Base-by-base conservation (phyloP, 2,113 vertebrate genomes). In the Bucco capensis region DNA sequence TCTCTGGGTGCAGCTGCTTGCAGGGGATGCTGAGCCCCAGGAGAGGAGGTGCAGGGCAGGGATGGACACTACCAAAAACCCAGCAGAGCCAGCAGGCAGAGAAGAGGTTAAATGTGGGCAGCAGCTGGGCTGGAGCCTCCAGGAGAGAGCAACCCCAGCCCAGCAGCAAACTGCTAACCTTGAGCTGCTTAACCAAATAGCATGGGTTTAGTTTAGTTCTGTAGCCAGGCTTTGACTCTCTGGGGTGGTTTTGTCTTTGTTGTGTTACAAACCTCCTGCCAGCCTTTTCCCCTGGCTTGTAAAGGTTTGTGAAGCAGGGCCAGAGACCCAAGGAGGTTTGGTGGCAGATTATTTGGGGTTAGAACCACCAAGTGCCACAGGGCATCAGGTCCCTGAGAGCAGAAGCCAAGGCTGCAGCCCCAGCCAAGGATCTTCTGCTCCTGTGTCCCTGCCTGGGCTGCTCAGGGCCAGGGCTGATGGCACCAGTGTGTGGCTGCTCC, bases 1-100 rank as follows among this genome's bases (percentile, higher is more conserved):
- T n/a, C n/a, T n/a, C n/a, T n/a, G 66, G 84, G 22, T 5, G 47
- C 89, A 86, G 77, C 88, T 65, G 83, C 83, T 76, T 82, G 66
- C 74, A 64, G 86, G 77, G 31, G 25, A 17, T 22, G 77, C 50
- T 15, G 46, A 47, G 64, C 49, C 50, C 89, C 60, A 19, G 51
- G 54, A 71, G 76, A 86, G 82, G 67, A 95, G 73, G 67, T 72
- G 65, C 65, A 18, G 51, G 51, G 65, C 10, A 33, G 69, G 89
- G 91, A 94, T 95, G n/a, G n/a, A n/a, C n/a, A n/a, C n/a, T 92
- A 96, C 74, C 28, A 33, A 44, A 15, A 58, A 37, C 46, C 51
- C 65, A 23, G 65, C 51, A 17, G 2, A 49, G 10, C 25, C 44
- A 10, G 53, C 47, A 17, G 12, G 60, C 30, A 78, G 76, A 14